Conservation (phyloP, 1,140 invertebrate species). For the Anastrepha obliqua region DNA sequence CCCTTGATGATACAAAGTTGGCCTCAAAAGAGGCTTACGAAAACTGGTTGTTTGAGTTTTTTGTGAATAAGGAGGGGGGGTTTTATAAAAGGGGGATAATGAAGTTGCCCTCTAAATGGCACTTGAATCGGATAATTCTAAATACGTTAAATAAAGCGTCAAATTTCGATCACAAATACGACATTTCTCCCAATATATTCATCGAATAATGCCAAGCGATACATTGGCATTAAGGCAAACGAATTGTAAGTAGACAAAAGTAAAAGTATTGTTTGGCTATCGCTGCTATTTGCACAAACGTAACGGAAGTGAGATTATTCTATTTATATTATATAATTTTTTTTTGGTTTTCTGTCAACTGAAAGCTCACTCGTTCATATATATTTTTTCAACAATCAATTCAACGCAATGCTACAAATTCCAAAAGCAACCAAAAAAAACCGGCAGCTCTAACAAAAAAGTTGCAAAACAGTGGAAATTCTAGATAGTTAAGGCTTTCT, state of each 20-base stretch:
- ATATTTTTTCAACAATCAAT: conserved; percentile 5
- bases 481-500: not conserved
- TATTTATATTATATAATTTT: conserved; percentile 8
- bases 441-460: not conserved
- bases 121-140: too few species aligned
- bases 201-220: not conserved
- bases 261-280: conserved; percentile 47
- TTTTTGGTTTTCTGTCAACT: not conserved
- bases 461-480: not conserved
- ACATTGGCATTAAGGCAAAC: not conserved
- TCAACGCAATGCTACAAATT: not conserved
- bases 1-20: too few species aligned
- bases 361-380: not conserved
- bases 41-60: too few species aligned
- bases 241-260: conserved; percentile 22
- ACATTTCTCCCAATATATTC: too few species aligned
- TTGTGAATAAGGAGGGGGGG: too few species aligned
- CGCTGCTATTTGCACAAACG: conserved; percentile 27
- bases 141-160: too few species aligned
- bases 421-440: not conserved
- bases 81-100: too few species aligned
- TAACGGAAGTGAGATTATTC: conserved; percentile 40
- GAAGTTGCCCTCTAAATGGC: too few species aligned
- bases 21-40: too few species aligned
- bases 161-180: too few species aligned